phyloP scores from a whole-genome alignment of 2,113 vertebrate species.

The Proteles cristata region DNA sequence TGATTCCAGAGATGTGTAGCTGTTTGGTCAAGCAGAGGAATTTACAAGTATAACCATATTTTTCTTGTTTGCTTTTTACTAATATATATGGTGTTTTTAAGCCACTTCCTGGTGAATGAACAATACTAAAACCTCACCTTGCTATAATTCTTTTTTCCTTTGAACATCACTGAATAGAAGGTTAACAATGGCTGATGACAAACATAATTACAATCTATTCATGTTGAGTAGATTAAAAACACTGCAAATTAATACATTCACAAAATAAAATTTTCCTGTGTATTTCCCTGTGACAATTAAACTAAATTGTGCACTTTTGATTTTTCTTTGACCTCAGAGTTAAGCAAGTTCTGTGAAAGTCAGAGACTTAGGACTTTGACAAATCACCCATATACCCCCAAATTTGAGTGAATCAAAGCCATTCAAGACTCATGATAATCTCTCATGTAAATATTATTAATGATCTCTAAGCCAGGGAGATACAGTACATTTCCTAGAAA shows the following conservation, averaged over 20 bases:
- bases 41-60: slow-evolving; percentile 32
- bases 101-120: neutral
- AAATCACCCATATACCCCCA: neutral
- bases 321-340: slow-evolving; percentile 38
- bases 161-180: neutral
- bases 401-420: neutral
- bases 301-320: neutral
- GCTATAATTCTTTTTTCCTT: neutral
- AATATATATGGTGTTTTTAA: slow-evolving; percentile 6
- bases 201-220: neutral
- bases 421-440: neutral
- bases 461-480: neutral
- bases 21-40: neutral
- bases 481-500: neutral
- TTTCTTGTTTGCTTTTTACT: neutral
- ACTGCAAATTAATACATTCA: neutral
- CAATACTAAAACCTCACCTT: neutral
- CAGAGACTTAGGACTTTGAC: neutral
- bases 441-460: neutral
- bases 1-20: neutral
- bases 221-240: slow-evolving; percentile 1
- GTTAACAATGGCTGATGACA: neutral
- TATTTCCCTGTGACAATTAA: neutral
- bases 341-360: neutral
- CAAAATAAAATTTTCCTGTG: neutral